Percentiles rank a stretch among this genome's conserved stretches.
Evolutionary conservation across 2,888 invertebrate species (phyloP).

Genomic region (Latrodectus elegans): DNA sequence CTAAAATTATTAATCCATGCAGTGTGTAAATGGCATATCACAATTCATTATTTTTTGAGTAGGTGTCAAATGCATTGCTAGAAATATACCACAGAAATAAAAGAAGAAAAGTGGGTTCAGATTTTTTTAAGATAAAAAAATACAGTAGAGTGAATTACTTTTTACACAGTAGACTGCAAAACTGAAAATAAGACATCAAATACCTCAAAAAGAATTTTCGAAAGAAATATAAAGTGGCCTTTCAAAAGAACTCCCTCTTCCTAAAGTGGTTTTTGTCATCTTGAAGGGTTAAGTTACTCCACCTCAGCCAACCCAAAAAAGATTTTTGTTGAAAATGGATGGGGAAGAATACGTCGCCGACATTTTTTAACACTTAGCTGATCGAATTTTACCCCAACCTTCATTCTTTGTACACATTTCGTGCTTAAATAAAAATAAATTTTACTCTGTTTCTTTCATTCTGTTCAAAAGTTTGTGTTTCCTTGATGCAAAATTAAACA

Average conservation of each 20-base stretch:
- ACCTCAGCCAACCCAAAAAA: conserved; percentile 9
- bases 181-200: conserved; percentile 48
- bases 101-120: too few species aligned
- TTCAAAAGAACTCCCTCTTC: conserved; percentile 42
- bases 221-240: conserved; percentile 36
- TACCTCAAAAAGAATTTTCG: conserved; percentile 24
- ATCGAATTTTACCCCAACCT: conserved; percentile 55
- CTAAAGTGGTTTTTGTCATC: conserved; percentile 64
- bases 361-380: conserved; percentile 36
- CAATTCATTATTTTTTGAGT: too few species aligned
- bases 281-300: conserved; percentile 64
- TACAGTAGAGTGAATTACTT: too few species aligned
- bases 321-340: not conserved
- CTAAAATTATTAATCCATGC: too few species aligned
- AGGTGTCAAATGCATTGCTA: too few species aligned
- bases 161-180: not conserved
- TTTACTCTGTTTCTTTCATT: not conserved
- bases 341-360: not conserved
- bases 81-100: too few species aligned
- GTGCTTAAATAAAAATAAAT: not conserved
- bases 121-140: too few species aligned
- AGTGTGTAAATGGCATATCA: too few species aligned
- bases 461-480: too few species aligned
- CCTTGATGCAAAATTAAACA: too few species aligned
- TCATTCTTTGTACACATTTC: not conserved